Base-by-base conservation (phyloP, 1,140 invertebrate species). In the Trichonephila clavata region DNA sequence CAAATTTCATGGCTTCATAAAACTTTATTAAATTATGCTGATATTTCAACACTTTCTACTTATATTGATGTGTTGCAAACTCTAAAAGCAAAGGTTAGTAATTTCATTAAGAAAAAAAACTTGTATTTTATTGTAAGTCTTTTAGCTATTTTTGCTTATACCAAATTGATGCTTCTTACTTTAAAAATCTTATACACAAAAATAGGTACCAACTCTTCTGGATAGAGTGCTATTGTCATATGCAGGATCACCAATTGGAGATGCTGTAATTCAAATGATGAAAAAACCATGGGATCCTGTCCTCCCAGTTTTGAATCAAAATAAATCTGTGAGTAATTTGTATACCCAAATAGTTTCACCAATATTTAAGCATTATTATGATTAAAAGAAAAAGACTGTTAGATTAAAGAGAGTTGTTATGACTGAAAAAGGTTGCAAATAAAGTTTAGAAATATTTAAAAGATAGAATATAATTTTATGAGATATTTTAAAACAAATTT, bases 51-150 rank as follows among this genome's bases (percentile, higher is more conserved):
- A 95, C 95, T 98, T 88, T 96, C 97, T 7, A 97, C 97, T 24
- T 98, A 98, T 95, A 95, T 98, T 4, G 98, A 98, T 95, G 97
- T 98, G 61, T 95, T 98, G 88, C 97, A 98, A 96, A 97, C 97
- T 1, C 95, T 98, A 4, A 97, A 97, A 95, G 95, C 96, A 3
- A 98, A 98, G 96, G 96, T 96, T 92, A 94, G 89, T 93, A 16
- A 77, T 77, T 32, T 65, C 20, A 0, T 57, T 24, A 39, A 24
- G 50, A 13, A 13, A 50, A 50, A 50, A 8, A 10, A 10, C 59
- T 1, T 57, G 8, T 57, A n/a, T 24, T 77, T 77, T n/a, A 27
- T n/a, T 77, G 57, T 88, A 61, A 20, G 61, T 20, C 18, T 63
- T 50, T 50, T 50, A 0, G 10, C 10, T 50, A 50, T 13, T 50